phyloP scores from a whole-genome alignment of 2,113 vertebrate genomes.

The Rostratula benghalensis region DNA sequence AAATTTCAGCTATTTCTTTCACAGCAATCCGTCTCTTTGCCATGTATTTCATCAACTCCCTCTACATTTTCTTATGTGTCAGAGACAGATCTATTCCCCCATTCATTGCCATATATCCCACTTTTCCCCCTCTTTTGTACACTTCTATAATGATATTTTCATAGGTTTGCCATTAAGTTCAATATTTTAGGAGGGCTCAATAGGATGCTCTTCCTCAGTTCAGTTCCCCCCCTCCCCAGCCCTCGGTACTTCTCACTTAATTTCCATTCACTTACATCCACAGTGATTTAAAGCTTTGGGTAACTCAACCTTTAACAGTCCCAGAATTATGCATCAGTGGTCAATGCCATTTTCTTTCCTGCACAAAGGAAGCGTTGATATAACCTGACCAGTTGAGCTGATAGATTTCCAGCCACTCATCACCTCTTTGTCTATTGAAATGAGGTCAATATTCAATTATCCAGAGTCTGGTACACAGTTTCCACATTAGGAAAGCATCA shows the following conservation, averaged over 20 bases:
- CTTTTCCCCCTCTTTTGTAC: neutral
- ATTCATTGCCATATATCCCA: neutral
- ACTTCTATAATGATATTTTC: neutral
- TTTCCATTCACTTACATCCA: neutral
- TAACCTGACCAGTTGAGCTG: neutral
- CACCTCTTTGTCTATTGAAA: neutral
- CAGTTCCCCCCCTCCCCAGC: no score
- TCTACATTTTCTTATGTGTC: rapidly evolving
- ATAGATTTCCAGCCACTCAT: neutral
- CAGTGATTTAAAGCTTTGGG: neutral
- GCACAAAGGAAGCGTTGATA: neutral
- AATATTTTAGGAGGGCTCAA: neutral
- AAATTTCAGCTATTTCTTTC: neutral
- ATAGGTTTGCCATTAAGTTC: neutral
- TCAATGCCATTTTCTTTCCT: neutral
- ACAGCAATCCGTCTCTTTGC: rapidly evolving
- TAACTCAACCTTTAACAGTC: neutral
- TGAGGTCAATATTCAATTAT: slow-evolving; percentile 17
- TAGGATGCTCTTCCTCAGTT: neutral
- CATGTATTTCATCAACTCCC: neutral
- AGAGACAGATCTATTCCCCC: neutral
- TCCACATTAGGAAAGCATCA: neutral
- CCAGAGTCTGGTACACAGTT: neutral
- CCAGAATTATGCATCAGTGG: neutral
- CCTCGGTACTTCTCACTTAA: neutral